Evolutionary conservation across 2,888 invertebrate genomes (phyloP).

Genomic region (Aspidapion aeneum): DNA sequence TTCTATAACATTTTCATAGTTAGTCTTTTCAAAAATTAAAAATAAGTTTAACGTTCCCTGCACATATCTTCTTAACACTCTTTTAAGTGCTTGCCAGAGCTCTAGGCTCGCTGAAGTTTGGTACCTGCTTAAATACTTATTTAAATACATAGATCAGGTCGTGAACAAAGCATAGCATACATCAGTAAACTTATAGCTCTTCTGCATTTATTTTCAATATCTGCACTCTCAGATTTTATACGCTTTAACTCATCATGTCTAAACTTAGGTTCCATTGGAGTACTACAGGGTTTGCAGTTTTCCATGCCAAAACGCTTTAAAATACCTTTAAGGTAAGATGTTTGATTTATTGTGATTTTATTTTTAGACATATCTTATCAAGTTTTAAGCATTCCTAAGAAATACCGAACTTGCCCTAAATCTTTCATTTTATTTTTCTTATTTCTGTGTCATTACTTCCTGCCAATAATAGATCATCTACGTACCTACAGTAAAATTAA

Average conservation of each 20-base stretch:
- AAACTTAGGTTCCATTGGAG: slow-evolving; percentile 13
- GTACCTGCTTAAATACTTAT: slow-evolving; percentile 24
- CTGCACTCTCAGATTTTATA: slow-evolving; percentile 5
- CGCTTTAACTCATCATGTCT: slow-evolving; percentile 6
- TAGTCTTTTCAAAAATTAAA: slow-evolving; percentile 14
- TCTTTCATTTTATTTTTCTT: slow-evolving; percentile 21
- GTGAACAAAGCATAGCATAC: slow-evolving; percentile 23
- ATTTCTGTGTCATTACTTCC: slow-evolving; percentile 12
- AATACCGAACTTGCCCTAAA: slow-evolving; percentile 16
- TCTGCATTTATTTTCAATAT: slow-evolving; percentile 13
- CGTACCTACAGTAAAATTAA: slow-evolving; percentile 19
- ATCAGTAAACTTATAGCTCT: slow-evolving; percentile 18
- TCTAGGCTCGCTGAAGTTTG: slow-evolving; percentile 20
- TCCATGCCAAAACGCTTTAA: slow-evolving; percentile 9
- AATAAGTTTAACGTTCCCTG: slow-evolving; percentile 14
- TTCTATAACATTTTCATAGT: slow-evolving; percentile 5
- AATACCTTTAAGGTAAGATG: slow-evolving; percentile 13
- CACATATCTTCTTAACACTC: slow-evolving; percentile 20
- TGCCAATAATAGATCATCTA: slow-evolving; percentile 18
- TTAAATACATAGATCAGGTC: slow-evolving; percentile 21
- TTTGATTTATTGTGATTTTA: slow-evolving; percentile 15
- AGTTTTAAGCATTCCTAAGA: slow-evolving; percentile 18
- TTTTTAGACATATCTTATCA: slow-evolving; percentile 12
- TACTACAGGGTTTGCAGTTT: slow-evolving; percentile 6
- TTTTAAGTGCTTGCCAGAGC: slow-evolving; percentile 22